Evolutionary conservation across 2,797 vertebrate genomes (phyloP).

Genomic region (Cyprinella venusta): DNA sequence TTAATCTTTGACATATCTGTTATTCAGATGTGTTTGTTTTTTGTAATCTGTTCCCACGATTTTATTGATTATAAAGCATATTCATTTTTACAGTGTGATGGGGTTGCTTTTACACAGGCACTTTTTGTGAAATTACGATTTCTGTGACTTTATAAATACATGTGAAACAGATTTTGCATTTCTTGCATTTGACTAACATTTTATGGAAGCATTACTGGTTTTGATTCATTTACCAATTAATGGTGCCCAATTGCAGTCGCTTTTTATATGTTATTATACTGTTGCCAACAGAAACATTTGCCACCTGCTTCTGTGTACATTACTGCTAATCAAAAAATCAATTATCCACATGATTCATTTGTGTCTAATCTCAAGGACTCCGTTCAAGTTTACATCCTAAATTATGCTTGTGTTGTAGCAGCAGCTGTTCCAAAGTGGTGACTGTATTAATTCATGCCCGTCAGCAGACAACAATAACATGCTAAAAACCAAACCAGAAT

Average conservation of each 20-base stretch:
- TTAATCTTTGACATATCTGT: too few species aligned
- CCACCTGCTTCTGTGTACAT: conserved; percentile 14
- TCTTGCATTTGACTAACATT: not conserved
- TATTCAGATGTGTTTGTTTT: too few species aligned
- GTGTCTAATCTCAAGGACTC: conserved; percentile 30
- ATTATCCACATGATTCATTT: conserved; percentile 35
- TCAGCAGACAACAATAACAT: not conserved
- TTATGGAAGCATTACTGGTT: not conserved
- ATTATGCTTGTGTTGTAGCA: conserved; percentile 3
- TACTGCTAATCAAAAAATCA: conserved; percentile 36
- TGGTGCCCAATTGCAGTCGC: conserved; percentile 8
- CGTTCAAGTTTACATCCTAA: conserved; percentile 14
- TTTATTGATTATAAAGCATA: too few species aligned
- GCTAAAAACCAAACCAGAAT: conserved; percentile 1
- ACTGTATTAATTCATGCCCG: not conserved
- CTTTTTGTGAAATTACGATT: not conserved
- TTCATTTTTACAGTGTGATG: too few species aligned
- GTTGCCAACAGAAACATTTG: conserved; percentile 25
- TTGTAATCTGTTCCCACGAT: too few species aligned
- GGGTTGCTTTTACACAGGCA: not conserved
- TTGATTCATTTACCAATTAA: not conserved
- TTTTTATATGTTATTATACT: conserved; percentile 9
- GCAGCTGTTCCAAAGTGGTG: conserved; percentile 18
- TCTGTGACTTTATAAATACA: not conserved
- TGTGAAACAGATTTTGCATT: not conserved